These are phyloP conservation scores for Myotis lucifugus DNA, from an alignment of 2,113 vertebrate genomes.

Conservation along the genomic window DNA sequence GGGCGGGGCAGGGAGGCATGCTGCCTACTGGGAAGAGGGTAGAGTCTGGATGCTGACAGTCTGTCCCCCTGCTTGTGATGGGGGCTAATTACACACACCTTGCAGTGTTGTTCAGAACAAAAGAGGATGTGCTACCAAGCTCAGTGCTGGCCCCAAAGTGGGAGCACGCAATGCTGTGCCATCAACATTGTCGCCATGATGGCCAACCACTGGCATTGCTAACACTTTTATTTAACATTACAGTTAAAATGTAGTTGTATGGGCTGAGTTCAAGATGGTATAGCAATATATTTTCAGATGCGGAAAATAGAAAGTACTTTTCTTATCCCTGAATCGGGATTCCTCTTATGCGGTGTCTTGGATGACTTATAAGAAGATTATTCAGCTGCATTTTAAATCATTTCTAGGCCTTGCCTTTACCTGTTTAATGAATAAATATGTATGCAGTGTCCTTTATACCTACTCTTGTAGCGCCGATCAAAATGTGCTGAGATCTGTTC, in stretches of 20 bases:
- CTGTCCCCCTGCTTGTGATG: not conserved
- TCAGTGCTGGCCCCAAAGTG: not conserved
- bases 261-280: not conserved
- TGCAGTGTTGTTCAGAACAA: not conserved
- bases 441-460: not conserved
- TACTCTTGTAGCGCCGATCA: not conserved
- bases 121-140: not conserved
- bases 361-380: conserved; percentile 59
- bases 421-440: conserved; percentile 21
- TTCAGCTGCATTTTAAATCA: conserved; percentile 29
- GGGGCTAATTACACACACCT: not conserved
- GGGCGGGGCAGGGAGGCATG: too few species aligned
- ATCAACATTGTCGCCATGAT: not conserved
- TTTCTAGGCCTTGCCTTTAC: conserved; percentile 17
- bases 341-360: not conserved
- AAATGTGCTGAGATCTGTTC: not conserved
- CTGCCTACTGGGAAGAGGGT: not conserved
- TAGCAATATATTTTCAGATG: not conserved
- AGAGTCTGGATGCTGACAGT: not conserved
- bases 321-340: conserved; percentile 33
- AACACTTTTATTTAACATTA: not conserved
- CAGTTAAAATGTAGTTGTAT: not conserved
- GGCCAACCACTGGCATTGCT: not conserved
- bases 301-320: conserved; percentile 29
- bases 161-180: accelerated